phyloP scores from a whole-genome alignment of 2,797 vertebrate genomes.

The Labeo calbasu region DNA sequence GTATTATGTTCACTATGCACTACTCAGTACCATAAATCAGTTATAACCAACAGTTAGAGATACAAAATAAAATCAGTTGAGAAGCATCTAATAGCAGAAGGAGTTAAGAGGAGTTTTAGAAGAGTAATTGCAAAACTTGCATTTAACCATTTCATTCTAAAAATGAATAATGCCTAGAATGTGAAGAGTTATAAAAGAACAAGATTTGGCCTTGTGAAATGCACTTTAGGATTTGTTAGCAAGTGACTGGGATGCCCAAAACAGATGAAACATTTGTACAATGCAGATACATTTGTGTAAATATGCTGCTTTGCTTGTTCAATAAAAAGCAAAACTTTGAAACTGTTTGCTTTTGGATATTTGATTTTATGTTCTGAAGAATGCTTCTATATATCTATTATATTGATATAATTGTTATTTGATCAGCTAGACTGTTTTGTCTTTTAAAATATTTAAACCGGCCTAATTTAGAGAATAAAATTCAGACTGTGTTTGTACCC shows the following conservation, averaged over 20 bases:
- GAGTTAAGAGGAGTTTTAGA: constrained; percentile 4
- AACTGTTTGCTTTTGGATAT: background rate
- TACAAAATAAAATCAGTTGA: background rate
- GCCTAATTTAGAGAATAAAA: background rate
- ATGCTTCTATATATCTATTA: background rate
- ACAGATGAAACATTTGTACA: constrained; percentile 40
- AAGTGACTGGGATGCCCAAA: constrained; percentile 31
- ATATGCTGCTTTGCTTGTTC: constrained; percentile 80
- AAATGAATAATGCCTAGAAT: constrained; percentile 34
- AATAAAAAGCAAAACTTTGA: constrained; percentile 65
- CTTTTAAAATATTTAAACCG: background rate
- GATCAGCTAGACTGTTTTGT: background rate
- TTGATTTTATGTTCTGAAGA: background rate
- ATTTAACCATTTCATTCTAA: constrained; percentile 24
- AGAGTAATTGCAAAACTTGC: background rate
- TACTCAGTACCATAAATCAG: background rate
- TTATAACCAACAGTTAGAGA: constrained; percentile 23
- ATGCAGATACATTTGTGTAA: constrained; percentile 70
- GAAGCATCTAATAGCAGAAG: background rate
- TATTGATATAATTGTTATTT: background rate
- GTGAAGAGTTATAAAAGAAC: constrained; percentile 19
- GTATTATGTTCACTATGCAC: constrained; percentile 33
- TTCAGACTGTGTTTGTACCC: background rate
- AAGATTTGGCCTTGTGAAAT: constrained; percentile 56
- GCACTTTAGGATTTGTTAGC: constrained; percentile 63